Conservation (phyloP, 2,888 invertebrate genomes). For the Rhaphigaster nebulosa region DNA sequence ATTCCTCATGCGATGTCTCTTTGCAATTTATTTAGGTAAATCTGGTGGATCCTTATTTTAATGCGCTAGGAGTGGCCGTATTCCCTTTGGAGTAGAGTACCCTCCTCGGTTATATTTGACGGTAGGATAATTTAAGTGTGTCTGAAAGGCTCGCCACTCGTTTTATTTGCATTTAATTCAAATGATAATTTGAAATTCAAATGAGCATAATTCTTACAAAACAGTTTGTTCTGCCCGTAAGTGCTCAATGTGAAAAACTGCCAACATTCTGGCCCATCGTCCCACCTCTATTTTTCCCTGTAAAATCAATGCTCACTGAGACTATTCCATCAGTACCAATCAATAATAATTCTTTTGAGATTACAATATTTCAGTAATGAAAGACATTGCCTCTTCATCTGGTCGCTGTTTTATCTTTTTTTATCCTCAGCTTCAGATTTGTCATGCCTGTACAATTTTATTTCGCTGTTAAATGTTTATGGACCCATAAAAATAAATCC, state of each 20-base stretch:
- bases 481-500: no score
- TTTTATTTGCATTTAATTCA: constrained; percentile 32
- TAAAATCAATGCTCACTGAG: no score
- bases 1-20: not conserved
- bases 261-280: not conserved
- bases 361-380: no score
- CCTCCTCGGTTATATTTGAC: not conserved
- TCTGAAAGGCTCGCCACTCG: not conserved
- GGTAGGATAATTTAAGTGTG: constrained; percentile 5
- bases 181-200: constrained; percentile 42
- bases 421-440: no score
- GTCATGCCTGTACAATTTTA: no score
- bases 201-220: constrained; percentile 33
- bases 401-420: no score
- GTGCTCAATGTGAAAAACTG: not conserved
- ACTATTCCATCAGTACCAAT: no score
- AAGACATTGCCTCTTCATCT: no score
- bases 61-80: not conserved
- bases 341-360: no score
- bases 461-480: no score
- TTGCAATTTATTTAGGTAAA: not conserved
- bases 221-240: not conserved
- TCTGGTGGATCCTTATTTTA: not conserved
- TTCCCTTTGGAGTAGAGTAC: not conserved
- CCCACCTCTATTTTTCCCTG: not conserved